Evolutionary conservation across 2,888 invertebrate species (phyloP).

Genomic region (Parthenolecanium corni): DNA sequence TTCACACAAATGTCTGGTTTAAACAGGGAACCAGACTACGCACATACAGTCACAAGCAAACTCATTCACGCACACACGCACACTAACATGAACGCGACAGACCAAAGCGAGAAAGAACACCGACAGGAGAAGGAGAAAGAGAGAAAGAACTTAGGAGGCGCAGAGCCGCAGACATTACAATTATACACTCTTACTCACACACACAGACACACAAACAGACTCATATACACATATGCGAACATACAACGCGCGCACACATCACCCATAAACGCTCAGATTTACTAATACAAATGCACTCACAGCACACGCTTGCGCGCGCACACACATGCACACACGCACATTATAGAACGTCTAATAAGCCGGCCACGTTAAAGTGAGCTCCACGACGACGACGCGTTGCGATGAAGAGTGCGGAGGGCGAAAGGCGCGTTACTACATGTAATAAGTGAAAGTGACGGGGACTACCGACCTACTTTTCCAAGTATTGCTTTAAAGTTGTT

Average conservation of each 20-base stretch:
- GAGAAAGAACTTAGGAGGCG: neutral
- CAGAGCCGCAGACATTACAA: neutral
- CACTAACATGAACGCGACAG: neutral
- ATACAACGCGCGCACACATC: too few relatives aligned
- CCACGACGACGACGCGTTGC: neutral
- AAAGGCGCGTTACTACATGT: slow-evolving; percentile 27
- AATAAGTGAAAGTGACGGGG: slow-evolving; percentile 33
- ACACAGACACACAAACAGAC: neutral
- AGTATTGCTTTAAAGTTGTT: slow-evolving; percentile 26
- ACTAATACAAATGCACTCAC: neutral
- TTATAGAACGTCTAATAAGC: neutral
- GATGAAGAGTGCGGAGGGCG: neutral
- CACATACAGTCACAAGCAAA: neutral
- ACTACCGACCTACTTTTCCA: slow-evolving; percentile 30
- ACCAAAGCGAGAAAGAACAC: neutral
- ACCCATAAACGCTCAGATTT: too few relatives aligned
- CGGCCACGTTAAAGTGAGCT: neutral
- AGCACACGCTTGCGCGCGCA: slow-evolving; percentile 13
- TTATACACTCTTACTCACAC: too few relatives aligned
- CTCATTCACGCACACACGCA: neutral
- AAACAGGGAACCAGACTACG: neutral
- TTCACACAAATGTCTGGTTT: neutral
- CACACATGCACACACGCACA: neutral
- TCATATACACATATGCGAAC: neutral
- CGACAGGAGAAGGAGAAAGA: neutral